These are phyloP conservation scores for Distichodus sexfasciatus DNA, from an alignment of 2,797 vertebrate genomes.

Conservation along the genomic window DNA sequence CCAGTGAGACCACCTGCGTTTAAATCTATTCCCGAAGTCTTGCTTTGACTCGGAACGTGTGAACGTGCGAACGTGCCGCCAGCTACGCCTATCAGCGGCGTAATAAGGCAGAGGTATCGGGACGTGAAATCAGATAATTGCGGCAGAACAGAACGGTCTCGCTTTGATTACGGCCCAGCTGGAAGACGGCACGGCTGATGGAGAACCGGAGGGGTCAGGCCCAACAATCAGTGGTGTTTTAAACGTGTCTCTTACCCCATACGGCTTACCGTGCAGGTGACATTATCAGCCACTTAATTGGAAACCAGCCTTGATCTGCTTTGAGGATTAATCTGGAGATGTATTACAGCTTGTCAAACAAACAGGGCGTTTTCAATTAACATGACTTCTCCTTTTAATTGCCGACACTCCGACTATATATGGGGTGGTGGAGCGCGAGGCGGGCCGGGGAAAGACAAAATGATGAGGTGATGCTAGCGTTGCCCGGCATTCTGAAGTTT, in stretches of 20 bases:
- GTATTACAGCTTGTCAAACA: slow-evolving; percentile 70
- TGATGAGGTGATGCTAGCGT: background rate
- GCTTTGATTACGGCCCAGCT: slow-evolving; percentile 64
- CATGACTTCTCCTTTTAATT: slow-evolving; percentile 39
- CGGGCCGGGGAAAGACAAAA: too few species aligned
- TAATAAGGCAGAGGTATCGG: slow-evolving; percentile 45
- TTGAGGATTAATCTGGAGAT: slow-evolving; percentile 66
- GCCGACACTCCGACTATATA: too few species aligned
- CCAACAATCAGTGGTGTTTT: slow-evolving; percentile 56
- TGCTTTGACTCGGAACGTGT: background rate
- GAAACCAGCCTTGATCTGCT: slow-evolving; percentile 61
- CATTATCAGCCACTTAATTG: slow-evolving; percentile 68
- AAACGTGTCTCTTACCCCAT: slow-evolving; percentile 41
- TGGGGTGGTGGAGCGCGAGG: too few species aligned
- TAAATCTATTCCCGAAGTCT: slow-evolving; percentile 29
- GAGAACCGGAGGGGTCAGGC: slow-evolving; percentile 60
- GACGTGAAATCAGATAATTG: slow-evolving; percentile 63
- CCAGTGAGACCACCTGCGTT: slow-evolving; percentile 18
- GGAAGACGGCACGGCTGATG: slow-evolving; percentile 49
- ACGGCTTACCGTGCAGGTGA: slow-evolving; percentile 56
- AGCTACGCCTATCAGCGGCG: slow-evolving; percentile 6
- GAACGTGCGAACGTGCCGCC: slow-evolving; percentile 13
- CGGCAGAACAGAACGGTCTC: slow-evolving; percentile 45
- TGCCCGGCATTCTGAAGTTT: too few species aligned
- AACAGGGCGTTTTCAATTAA: slow-evolving; percentile 67